Base-by-base conservation (phyloP, 2,797 vertebrate genomes). In the Micromesistius poutassou region DNA sequence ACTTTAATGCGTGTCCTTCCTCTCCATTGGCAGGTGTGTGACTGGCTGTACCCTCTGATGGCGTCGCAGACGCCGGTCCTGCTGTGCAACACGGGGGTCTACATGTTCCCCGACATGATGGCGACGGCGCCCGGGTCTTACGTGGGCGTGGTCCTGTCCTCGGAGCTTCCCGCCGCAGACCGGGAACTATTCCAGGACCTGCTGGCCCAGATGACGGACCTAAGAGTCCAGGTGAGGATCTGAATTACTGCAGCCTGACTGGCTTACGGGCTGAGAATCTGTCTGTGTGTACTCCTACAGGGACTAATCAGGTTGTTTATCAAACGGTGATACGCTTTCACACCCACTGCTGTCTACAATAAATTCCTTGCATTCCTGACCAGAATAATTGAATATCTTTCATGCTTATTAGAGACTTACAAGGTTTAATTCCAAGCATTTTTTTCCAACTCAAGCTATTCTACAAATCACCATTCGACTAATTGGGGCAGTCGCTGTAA, bases 81-180 rank as follows among this genome's bases (percentile, higher is more conserved):
- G 76, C 95, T 96, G 79, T 99, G 97, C 83, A 97, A 88, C 84
- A 96, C 93, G 0, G 98, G 97, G 13, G 97, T 97, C 85, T 99
- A 96, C 86, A 99, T 99, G 97, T 99, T 99, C 82, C 98, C 98
- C 0, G 96, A 99, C 89, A 91, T 96, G 79, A 97, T 97, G 96
- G 94, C 96, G 2, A 94, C 96, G 33, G 74, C 89, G 1, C 93
- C 96, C 0, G 97, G 97, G 28, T 97, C 96, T 75, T 97, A 96
- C 0, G 97, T 99, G 2, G 98, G 98, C 1, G 96, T 99, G 6
- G 97, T 99, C 76, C 87, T 99, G 79, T 99, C 98, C 22, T 94
- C 97, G 9, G 97, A 98, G 78, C 94, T 99, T 80, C 90, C 92
- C 50, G 88, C 91, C 73, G 86, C 94, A 40, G 93, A 96, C 81